These are phyloP conservation scores for Proterorhinus semilunaris DNA, from an alignment of 2,113 vertebrate genomes.

Conservation along the genomic window DNA sequence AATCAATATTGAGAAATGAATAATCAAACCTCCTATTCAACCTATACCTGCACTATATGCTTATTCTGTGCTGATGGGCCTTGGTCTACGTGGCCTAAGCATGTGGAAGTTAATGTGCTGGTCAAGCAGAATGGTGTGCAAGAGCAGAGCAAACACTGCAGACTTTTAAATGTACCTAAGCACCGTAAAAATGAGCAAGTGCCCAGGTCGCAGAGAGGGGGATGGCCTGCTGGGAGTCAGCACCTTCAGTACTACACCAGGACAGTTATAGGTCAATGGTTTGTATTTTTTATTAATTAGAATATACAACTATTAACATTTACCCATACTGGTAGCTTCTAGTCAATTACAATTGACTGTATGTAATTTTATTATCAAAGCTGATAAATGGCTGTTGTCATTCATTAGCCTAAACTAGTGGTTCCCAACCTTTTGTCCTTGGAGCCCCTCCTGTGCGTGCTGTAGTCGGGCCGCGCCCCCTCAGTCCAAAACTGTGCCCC, in stretches of 20 bases:
- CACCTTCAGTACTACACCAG: neutral
- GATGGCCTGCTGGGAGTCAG: neutral
- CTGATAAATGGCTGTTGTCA: no score
- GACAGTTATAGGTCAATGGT: neutral
- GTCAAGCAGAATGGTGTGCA: slow-evolving; percentile 46
- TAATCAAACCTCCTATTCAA: neutral
- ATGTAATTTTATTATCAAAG: no score
- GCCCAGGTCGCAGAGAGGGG: slow-evolving; percentile 5
- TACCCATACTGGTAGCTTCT: no score
- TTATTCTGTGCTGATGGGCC: slow-evolving; percentile 9
- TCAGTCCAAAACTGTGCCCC: no score
- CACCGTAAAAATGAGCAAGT: slow-evolving; percentile 28
- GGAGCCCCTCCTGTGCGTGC: no score
- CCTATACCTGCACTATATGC: neutral
- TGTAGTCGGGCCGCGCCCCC: no score
- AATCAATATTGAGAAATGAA: no score
- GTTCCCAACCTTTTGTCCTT: no score
- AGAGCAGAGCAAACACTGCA: slow-evolving; percentile 40
- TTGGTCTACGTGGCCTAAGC: slow-evolving; percentile 50
- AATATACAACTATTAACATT: no score
- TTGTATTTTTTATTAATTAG: neutral
- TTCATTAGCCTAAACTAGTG: no score
- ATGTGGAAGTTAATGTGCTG: slow-evolving; percentile 25
- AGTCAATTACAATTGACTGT: no score
- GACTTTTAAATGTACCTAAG: slow-evolving; percentile 31